Percentiles rank a stretch among this genome's conserved stretches.
These are phyloP conservation scores for Clanis bilineata DNA, from an alignment of 2,888 invertebrate species.

Conservation along the genomic window DNA sequence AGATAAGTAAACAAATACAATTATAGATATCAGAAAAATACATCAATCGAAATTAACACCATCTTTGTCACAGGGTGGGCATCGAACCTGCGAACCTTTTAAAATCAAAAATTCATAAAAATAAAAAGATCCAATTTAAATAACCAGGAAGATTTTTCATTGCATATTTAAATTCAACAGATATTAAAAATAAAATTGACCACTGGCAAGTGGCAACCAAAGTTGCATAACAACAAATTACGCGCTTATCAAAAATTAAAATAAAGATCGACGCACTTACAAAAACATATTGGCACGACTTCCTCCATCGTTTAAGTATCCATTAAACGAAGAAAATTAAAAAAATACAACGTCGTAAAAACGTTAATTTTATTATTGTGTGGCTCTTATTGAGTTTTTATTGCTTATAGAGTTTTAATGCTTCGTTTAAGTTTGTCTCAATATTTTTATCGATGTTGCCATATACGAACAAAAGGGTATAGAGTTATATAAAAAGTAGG, in stretches of 20 bases:
- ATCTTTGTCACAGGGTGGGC: too few relatives aligned
- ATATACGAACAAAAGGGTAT: not conserved
- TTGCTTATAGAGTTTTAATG: conserved; percentile 1
- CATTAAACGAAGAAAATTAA: conserved; percentile 1
- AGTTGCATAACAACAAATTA: not conserved
- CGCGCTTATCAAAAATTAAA: not conserved
- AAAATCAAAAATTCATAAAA: too few relatives aligned
- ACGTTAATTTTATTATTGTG: conserved; percentile 11
- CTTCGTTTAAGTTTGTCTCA: not conserved
- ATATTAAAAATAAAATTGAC: not conserved
- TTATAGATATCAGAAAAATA: too few relatives aligned
- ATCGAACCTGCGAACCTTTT: too few relatives aligned
- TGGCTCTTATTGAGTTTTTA: conserved; percentile 7
- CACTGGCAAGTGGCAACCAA: not conserved
- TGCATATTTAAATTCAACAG: too few relatives aligned
- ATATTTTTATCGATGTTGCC: not conserved
- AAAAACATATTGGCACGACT: conserved; percentile 7
- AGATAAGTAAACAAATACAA: too few relatives aligned
- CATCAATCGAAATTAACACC: too few relatives aligned
- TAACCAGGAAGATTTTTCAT: too few relatives aligned
- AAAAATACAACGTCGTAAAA: not conserved
- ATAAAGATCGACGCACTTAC: conserved; percentile 2
- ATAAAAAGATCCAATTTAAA: too few relatives aligned
- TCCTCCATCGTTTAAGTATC: conserved; percentile 3
- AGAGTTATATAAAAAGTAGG: not conserved